Conservation (phyloP, 1,140 invertebrate genomes). For the Temnothorax nylanderi region DNA sequence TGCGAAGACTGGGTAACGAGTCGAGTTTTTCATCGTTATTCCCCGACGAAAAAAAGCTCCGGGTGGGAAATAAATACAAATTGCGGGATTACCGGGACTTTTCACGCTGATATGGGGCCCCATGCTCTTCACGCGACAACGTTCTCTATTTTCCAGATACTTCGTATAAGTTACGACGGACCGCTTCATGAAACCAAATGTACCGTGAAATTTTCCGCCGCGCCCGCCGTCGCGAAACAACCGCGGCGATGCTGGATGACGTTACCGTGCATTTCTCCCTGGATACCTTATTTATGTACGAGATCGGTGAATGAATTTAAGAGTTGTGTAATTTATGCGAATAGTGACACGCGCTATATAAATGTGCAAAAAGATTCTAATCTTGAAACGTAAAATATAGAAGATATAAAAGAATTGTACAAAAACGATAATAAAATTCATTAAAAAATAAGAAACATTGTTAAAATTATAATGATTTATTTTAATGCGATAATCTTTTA, state of each 20-base stretch:
- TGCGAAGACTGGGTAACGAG: conserved; percentile 76
- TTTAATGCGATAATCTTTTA: background rate
- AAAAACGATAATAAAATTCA: background rate
- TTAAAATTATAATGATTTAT: background rate
- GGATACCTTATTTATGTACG: conserved; percentile 45
- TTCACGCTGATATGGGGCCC: conserved; percentile 76
- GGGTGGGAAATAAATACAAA: conserved; percentile 85
- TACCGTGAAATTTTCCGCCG: conserved; percentile 29
- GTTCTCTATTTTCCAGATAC: conserved; percentile 80
- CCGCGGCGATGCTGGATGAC: conserved; percentile 32
- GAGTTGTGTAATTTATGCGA: conserved; percentile 31
- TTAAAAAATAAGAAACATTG: background rate
- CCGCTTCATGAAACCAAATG: conserved; percentile 68
- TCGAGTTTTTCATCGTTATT: conserved; percentile 85
- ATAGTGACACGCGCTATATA: background rate
- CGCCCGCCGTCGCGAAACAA: conserved; percentile 36
- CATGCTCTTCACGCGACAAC: conserved; percentile 72
- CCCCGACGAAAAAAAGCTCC: conserved; percentile 76
- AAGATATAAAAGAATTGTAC: background rate
- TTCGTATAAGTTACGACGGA: conserved; percentile 77
- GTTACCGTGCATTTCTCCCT: conserved; percentile 21
- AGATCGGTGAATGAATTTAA: conserved; percentile 22
- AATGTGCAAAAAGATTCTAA: background rate
- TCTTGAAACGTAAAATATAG: conserved; percentile 6
- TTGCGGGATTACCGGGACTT: conserved; percentile 84